Evolutionary conservation across 2,797 vertebrate species (phyloP), one percentile per base, ranked within the genome.

Genomic region (Choloepus didactylus): DNA sequence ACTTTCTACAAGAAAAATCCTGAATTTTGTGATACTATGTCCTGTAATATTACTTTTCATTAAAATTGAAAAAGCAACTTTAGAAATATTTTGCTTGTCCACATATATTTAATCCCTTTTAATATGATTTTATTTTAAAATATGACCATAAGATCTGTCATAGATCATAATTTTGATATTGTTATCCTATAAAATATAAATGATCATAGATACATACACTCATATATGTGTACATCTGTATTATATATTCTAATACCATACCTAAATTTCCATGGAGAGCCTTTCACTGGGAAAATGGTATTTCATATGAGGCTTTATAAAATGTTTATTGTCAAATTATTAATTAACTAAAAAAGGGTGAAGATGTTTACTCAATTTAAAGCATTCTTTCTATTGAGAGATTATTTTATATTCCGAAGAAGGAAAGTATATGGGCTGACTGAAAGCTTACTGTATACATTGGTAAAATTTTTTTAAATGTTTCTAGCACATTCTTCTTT

Each of bases 321-420:
- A 84, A 60, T 67, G 69, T 93, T 82, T 96, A 62, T 76, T 93
- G 77, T 75, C 31, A 96, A 94, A 54, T 94, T 95, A 95, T 96
- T 94, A 89, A 91, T 1, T 29, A 86, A 6, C 3, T 89, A 75
- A 69, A 89, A 94, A 96, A 87, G 73, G 95, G 16, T 89, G 25
- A 77, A 69, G 16, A 75, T 60, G 7, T 3, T 64, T 38, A 38
- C 51, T 89, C 96, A 82, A 77, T 2, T 0, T 44, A 59, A 67
- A 77, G 93, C 89, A 29, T 88, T 44, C 92, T 73, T 96, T 94
- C 95, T 91, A 77, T 90, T 97, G 31, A 21, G 73, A 96, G 69
- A 79, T 94, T 95, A 79, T 94, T 95, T 95, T 97, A 41, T 84
- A 11, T 62, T 80, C 41, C 27, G 25, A 94, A 90, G 87, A 84